Evolutionary conservation across 2,888 invertebrate species (phyloP).

Genomic region (Notodonta ziczac): DNA sequence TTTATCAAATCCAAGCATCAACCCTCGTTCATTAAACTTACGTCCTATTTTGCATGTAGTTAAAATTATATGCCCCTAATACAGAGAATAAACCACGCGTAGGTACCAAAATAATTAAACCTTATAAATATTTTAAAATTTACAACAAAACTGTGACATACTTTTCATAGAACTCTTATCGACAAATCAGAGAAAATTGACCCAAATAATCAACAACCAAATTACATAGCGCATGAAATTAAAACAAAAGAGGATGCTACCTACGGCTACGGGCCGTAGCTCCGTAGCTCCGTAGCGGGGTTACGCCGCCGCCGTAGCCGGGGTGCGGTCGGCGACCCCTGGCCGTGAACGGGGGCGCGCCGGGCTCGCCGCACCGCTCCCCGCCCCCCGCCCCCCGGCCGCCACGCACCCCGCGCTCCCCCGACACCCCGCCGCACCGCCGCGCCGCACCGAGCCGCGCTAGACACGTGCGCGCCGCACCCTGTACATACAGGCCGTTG

Average conservation of each 20-base stretch:
- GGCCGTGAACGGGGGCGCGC: constrained; percentile 83
- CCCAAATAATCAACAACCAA: constrained; percentile 66
- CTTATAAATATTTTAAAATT: constrained; percentile 7
- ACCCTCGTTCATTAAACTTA: no score
- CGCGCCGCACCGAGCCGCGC: constrained; percentile 35
- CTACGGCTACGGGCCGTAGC: constrained; percentile 75
- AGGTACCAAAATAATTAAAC: constrained; percentile 11
- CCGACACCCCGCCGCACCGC: constrained; percentile 27
- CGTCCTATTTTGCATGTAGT: not conserved
- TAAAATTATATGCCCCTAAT: not conserved
- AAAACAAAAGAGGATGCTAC: constrained; percentile 77
- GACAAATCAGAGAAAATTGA: constrained; percentile 46
- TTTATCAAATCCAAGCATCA: no score
- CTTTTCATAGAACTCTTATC: constrained; percentile 7
- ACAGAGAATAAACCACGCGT: not conserved
- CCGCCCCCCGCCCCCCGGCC: constrained; percentile 22
- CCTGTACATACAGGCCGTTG: constrained; percentile 22
- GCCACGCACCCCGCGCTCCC: constrained; percentile 24
- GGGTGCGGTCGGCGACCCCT: constrained; percentile 84
- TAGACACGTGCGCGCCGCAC: constrained; percentile 67
- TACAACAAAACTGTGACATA: constrained; percentile 4
- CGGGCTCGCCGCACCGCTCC: constrained; percentile 54
- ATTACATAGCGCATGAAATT: constrained; percentile 48
- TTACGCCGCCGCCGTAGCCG: constrained; percentile 77
- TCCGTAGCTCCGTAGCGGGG: constrained; percentile 74